A percentile compares a stretch with the other conserved stretches of the same genome.
Conservation (phyloP, 2,888 invertebrate genomes). For the Notodonta ziczac region DNA sequence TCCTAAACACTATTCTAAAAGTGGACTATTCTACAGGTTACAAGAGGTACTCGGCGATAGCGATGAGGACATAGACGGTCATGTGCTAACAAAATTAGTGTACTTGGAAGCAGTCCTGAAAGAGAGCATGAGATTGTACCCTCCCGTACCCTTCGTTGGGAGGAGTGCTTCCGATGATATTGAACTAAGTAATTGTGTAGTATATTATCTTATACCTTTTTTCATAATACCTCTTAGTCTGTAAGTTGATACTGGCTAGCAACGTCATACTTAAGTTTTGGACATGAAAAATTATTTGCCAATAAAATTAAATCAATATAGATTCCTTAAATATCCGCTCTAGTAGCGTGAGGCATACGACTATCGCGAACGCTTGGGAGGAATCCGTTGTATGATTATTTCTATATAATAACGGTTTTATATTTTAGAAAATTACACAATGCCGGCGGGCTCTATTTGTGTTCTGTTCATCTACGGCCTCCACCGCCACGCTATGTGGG, state of each 20-base stretch:
- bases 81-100: neutral
- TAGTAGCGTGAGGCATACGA: no score
- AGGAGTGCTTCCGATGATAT: neutral
- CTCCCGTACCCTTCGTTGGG: neutral
- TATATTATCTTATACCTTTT: no score
- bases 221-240: no score
- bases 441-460: neutral
- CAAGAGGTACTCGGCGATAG: neutral
- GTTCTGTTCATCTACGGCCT: neutral
- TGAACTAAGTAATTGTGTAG: neutral
- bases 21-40: neutral
- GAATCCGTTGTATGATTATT: no score
- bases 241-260: no score
- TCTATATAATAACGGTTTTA: neutral
- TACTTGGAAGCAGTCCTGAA: slow-evolving; percentile 1
- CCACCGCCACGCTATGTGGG: slow-evolving; percentile 5
- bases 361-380: no score
- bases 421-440: slow-evolving; percentile 6
- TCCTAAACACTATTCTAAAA: neutral
- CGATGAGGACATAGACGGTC: neutral
- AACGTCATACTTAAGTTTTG: no score
- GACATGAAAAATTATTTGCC: no score
- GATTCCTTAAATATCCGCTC: no score
- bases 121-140: slow-evolving; percentile 1
- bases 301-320: no score